Conservation (phyloP, 1,140 invertebrate genomes). For the Bombus superbus region DNA sequence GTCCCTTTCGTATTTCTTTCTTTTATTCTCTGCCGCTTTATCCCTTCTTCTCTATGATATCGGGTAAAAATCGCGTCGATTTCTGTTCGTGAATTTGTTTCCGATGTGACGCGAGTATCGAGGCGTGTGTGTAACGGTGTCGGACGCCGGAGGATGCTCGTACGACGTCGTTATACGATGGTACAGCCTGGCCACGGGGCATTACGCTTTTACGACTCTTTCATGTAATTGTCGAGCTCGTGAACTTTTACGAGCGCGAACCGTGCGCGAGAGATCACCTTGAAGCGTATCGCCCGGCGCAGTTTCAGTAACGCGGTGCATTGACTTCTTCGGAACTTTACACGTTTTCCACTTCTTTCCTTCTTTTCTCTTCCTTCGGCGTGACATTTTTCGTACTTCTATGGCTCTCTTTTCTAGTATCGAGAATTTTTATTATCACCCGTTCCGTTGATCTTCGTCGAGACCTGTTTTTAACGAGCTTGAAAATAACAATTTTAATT, state of each 20-base stretch:
- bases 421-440: too few species aligned
- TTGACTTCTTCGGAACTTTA: slow-evolving; percentile 1
- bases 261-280: slow-evolving; percentile 52
- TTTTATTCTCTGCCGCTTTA: not conserved
- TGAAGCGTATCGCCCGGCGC: slow-evolving; percentile 43
- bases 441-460: too few species aligned
- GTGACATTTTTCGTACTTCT: not conserved
- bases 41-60: not conserved
- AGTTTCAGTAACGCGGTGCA: slow-evolving; percentile 33
- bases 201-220: slow-evolving; percentile 80
- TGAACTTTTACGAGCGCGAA: slow-evolving; percentile 78
- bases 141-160: slow-evolving; percentile 15
- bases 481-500: too few species aligned
- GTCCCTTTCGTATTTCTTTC: not conserved
- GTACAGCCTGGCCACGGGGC: slow-evolving; percentile 61
- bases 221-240: slow-evolving; percentile 81
- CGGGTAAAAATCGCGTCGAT: not conserved
- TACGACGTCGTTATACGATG: slow-evolving; percentile 61
- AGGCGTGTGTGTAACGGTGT: not conserved
- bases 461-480: too few species aligned
- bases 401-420: not conserved
- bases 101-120: slow-evolving; percentile 15
- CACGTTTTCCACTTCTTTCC: not conserved
- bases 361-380: not conserved
- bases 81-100: slow-evolving; percentile 40